Conservation (phyloP, 2,888 invertebrate species). For the Orgyia antiqua region DNA sequence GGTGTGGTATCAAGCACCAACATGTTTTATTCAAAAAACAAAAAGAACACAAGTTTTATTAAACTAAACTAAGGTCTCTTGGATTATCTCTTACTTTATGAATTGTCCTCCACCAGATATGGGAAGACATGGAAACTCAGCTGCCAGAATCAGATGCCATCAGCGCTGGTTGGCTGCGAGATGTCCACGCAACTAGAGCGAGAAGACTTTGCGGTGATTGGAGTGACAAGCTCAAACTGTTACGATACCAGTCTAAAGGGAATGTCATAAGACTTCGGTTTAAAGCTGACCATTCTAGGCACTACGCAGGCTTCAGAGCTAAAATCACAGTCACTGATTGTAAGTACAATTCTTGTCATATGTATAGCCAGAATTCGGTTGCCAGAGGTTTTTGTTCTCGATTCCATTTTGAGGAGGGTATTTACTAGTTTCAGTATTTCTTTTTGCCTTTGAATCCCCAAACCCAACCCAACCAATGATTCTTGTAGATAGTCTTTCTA, state of each 20-base stretch:
- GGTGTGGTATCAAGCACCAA: no score
- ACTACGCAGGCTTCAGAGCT: conserved; percentile 85
- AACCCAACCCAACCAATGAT: no score
- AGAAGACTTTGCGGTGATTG: conserved; percentile 87
- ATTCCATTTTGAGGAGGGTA: no score
- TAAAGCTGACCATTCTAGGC: conserved; percentile 86
- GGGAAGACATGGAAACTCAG: conserved; percentile 56
- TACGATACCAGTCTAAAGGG: conserved; percentile 80
- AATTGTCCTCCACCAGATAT: no score
- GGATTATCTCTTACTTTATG: no score
- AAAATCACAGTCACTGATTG: conserved; percentile 85
- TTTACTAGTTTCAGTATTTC: no score
- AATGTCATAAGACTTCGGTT: conserved; percentile 83
- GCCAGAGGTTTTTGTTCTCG: no score
- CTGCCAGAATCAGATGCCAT: conserved; percentile 57
- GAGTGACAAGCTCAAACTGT: conserved; percentile 85
- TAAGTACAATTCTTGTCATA: conserved; percentile 57
- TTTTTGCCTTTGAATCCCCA: no score
- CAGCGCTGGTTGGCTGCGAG: conserved; percentile 60
- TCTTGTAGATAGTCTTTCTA: no score
- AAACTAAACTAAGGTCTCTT: no score
- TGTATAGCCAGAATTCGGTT: not conserved
- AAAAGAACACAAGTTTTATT: no score
- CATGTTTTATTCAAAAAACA: no score
- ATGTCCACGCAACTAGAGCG: conserved; percentile 40